phyloP scores from a whole-genome alignment of 2,113 vertebrate species.

The Amblyopsis rosae region DNA sequence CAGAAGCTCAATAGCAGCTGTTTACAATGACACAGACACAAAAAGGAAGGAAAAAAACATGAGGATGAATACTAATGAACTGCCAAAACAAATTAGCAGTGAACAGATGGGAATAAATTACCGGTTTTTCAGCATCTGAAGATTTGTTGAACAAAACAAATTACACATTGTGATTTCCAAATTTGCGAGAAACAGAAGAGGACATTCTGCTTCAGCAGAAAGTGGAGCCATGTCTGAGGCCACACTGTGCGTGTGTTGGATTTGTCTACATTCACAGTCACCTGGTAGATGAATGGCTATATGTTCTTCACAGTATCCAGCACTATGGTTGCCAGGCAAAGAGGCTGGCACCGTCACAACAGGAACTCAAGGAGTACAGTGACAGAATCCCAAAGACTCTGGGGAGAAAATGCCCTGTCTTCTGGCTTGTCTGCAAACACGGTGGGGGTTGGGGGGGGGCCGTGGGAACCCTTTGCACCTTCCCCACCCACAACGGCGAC shows the following conservation, averaged over 20 bases:
- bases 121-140: conserved; percentile 25
- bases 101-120: conserved; percentile 55
- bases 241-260: conserved; percentile 67
- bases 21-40: conserved; percentile 76
- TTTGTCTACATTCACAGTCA: conserved; percentile 89
- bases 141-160: conserved; percentile 27
- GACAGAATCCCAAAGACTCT: conserved; percentile 61
- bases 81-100: conserved; percentile 68
- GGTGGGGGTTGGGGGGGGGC: conserved; percentile 68
- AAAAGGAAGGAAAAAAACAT: conserved; percentile 62
- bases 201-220: conserved; percentile 46
- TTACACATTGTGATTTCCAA: conserved; percentile 7
- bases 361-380: conserved; percentile 85
- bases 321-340: conserved; percentile 80
- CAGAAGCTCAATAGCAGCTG: conserved; percentile 75
- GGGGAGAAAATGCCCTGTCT: conserved; percentile 83
- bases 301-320: conserved; percentile 75
- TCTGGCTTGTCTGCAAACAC: conserved; percentile 80
- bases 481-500: conserved; percentile 63
- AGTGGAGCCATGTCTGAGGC: conserved; percentile 42
- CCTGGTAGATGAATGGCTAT: conserved; percentile 86
- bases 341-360: conserved; percentile 87
- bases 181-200: conserved; percentile 30
- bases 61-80: conserved; percentile 74
- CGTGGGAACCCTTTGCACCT: conserved; percentile 76